Evolutionary conservation across 2,797 vertebrate genomes (phyloP), one percentile per base, ranked within the genome.

Genomic region (Pampus argenteus): DNA sequence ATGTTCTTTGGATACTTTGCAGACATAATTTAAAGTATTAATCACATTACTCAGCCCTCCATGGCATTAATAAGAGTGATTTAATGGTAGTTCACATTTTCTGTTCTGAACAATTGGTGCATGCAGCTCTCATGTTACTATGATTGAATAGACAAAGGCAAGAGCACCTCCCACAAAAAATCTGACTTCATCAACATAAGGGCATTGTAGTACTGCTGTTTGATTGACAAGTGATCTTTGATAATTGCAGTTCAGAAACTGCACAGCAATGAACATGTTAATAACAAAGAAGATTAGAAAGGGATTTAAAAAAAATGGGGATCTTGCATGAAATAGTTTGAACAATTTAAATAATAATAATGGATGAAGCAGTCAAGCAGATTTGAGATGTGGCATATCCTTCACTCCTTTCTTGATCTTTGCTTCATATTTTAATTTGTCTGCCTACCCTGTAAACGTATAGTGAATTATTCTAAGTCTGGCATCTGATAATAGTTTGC

Each of bases 111-210:
- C 52, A 22, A 28, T 38, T 15, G 14, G 2, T 50, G 8, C 55
- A n/a, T 61, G 52, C 38, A 50, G 34, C n/a, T 68, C 18, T 68
- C 66, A 8, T 60, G 29, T 42, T 68, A 14, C 18, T 66, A 7
- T 71, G 22, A 63, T 50, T 59, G 51, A 66, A 23, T 20, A 54
- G 57, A 72, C 49, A 63, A 70, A 74, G 1, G 14, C 51, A 38
- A 48, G 25, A 29, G 11, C 6, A 13, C 23, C 18, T 5, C 28
- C 36, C 55, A 58, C 59, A 61, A 42, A 71, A 47, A 29, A 29
- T 7, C 45, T 60, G 25, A 58, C 66, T 18, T 29, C 31, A 29
- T 36, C 51, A 47, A 17, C 38, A 40, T 10, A 7, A 20, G 23
- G 50, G 25, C 48, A 50, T 20, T 65, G 44, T 56, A 9, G 31